Percentiles rank a stretch among this genome's conserved stretches.
Conservation (phyloP, 2,797 vertebrate genomes). For the Bovichtus variegatus region DNA sequence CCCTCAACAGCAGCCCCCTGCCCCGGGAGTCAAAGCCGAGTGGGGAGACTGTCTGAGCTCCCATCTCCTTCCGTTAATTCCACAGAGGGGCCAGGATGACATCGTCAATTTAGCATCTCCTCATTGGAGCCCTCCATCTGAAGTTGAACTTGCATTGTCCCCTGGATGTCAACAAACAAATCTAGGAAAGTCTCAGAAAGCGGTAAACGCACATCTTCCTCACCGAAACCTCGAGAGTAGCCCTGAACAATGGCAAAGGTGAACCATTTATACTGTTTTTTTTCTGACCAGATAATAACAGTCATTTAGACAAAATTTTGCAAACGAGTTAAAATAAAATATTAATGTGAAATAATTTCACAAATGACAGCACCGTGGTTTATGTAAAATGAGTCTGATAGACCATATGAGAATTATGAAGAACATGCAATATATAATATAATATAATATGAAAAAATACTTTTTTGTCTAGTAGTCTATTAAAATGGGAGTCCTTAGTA, state of each 20-base stretch:
- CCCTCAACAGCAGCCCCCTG: conserved; percentile 19
- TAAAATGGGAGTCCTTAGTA: background rate
- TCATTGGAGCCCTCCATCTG: background rate
- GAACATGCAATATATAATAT: background rate
- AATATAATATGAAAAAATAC: background rate
- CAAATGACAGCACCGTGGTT: background rate
- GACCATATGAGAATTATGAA: background rate
- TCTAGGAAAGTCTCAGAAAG: conserved; percentile 10
- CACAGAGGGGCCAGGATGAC: conserved; percentile 48
- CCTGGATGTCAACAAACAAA: conserved; percentile 21
- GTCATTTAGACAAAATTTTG: too few relatives aligned
- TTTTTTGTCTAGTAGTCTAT: background rate
- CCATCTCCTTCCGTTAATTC: conserved; percentile 32
- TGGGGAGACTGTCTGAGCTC: conserved; percentile 42
- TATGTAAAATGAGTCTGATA: background rate
- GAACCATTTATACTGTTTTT: background rate
- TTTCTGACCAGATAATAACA: background rate
- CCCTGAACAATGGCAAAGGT: conserved; percentile 53
- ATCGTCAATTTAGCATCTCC: conserved; percentile 34
- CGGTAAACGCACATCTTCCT: conserved; percentile 16
- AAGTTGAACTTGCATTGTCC: conserved; percentile 15
- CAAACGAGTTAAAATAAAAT: background rate
- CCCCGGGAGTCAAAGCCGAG: conserved; percentile 33
- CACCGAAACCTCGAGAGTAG: conserved; percentile 7
- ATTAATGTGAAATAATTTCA: background rate